Evolutionary conservation across 2,888 invertebrate species (phyloP).

Genomic region (Eupithecia subfuscata): DNA sequence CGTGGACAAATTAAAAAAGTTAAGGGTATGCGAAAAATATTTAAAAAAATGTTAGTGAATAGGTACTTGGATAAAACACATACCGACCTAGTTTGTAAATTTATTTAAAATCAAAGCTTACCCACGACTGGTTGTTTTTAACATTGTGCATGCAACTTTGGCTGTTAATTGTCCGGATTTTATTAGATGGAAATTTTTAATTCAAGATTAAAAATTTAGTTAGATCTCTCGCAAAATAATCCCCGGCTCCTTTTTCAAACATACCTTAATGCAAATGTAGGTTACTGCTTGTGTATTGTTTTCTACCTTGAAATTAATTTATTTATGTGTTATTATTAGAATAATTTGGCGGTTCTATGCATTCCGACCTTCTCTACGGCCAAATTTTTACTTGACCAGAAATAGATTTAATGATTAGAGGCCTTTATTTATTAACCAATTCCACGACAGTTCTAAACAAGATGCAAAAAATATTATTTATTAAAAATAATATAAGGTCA

Average conservation of each 20-base stretch:
- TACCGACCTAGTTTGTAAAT: background rate
- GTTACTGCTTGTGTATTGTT: background rate
- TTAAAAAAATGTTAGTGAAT: no score
- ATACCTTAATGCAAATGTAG: no score
- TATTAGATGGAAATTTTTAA: no score
- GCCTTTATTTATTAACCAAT: background rate
- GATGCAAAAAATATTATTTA: no score
- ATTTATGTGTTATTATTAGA: conserved; percentile 25
- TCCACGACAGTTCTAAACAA: background rate
- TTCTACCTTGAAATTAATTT: conserved; percentile 33
- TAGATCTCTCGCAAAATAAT: no score
- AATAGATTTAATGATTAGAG: background rate
- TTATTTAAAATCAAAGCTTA: background rate
- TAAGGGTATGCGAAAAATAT: no score
- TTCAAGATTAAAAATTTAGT: no score
- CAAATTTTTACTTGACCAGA: conserved; percentile 12
- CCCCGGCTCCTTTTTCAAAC: no score
- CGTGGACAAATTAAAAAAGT: no score
- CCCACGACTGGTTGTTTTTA: background rate
- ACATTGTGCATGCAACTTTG: background rate
- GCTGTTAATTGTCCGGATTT: background rate
- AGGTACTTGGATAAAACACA: no score
- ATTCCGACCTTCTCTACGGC: conserved; percentile 23
- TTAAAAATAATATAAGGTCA: no score
- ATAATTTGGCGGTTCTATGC: conserved; percentile 25